These are phyloP conservation scores for Aspidoscelis tigris DNA, from an alignment of 2,113 vertebrate species.

Conservation along the genomic window DNA sequence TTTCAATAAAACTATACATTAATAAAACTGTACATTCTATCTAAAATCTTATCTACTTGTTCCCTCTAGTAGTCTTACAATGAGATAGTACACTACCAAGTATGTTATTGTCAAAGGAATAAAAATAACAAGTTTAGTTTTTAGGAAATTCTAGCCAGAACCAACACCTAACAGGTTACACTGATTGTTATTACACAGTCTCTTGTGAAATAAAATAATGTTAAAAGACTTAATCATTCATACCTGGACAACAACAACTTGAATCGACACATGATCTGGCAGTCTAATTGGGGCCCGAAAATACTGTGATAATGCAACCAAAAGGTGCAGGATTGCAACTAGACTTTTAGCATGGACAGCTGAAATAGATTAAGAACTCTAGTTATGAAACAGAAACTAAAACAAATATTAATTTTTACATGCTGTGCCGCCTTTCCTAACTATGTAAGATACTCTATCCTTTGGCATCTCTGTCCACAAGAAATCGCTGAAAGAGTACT, in stretches of 20 bases:
- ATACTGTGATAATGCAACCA: slow-evolving; percentile 95
- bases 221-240: slow-evolving; percentile 34
- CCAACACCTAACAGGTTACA: not conserved
- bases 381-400: slow-evolving; percentile 46
- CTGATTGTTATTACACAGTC: not conserved
- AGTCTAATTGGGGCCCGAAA: slow-evolving; percentile 96
- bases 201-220: not conserved
- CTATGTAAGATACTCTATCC: slow-evolving; percentile 22
- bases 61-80: too few species aligned
- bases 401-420: slow-evolving; percentile 31
- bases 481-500: slow-evolving; percentile 18
- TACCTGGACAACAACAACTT: slow-evolving; percentile 98
- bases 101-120: too few species aligned
- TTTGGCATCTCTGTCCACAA: slow-evolving; percentile 22
- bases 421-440: not conserved
- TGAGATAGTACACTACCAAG: too few species aligned
- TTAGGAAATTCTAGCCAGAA: not conserved
- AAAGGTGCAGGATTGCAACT: slow-evolving; percentile 94
- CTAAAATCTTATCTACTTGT: too few species aligned
- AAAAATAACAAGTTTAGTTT: not conserved
- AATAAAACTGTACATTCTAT: too few species aligned
- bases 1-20: too few species aligned
- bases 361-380: slow-evolving; percentile 68
- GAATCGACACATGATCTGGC: slow-evolving; percentile 96
- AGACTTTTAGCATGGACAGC: slow-evolving; percentile 96